Conservation (phyloP, 2,888 invertebrate species). For the Eilema sororculum region DNA sequence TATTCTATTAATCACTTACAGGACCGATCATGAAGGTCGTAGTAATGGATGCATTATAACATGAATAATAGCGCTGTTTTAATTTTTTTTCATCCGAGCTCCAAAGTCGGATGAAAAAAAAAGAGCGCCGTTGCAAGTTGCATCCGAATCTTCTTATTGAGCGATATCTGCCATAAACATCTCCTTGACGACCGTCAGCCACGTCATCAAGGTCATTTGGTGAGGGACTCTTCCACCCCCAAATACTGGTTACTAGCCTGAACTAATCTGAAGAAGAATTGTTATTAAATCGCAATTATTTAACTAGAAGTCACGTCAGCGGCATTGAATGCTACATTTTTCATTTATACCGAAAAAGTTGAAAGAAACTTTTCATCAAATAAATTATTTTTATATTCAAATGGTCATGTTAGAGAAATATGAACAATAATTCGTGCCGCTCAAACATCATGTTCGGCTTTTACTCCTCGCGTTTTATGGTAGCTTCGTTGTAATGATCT, state of each 20-base stretch:
- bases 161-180: too few relatives aligned
- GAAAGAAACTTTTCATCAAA: slow-evolving; percentile 10
- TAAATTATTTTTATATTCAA: slow-evolving; percentile 30
- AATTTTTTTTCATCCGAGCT: too few relatives aligned
- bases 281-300: not conserved
- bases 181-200: too few relatives aligned
- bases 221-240: too few relatives aligned
- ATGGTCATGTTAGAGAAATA: slow-evolving; percentile 35
- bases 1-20: not conserved
- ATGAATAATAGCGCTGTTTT: too few relatives aligned
- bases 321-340: not conserved
- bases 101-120: too few relatives aligned
- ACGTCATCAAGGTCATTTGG: too few relatives aligned
- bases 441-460: slow-evolving; percentile 42
- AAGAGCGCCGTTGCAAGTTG: too few relatives aligned
- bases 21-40: not conserved
- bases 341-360: slow-evolving; percentile 5
- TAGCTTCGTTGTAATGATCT: slow-evolving; percentile 42
- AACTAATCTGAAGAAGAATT: not conserved
- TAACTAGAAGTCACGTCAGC: not conserved
- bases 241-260: too few relatives aligned
- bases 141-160: too few relatives aligned
- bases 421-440: slow-evolving; percentile 44
- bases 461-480: slow-evolving; percentile 50
- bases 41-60: too few relatives aligned